Base-by-base conservation (phyloP, 2,797 vertebrate genomes). In the Ataeniobius toweri region DNA sequence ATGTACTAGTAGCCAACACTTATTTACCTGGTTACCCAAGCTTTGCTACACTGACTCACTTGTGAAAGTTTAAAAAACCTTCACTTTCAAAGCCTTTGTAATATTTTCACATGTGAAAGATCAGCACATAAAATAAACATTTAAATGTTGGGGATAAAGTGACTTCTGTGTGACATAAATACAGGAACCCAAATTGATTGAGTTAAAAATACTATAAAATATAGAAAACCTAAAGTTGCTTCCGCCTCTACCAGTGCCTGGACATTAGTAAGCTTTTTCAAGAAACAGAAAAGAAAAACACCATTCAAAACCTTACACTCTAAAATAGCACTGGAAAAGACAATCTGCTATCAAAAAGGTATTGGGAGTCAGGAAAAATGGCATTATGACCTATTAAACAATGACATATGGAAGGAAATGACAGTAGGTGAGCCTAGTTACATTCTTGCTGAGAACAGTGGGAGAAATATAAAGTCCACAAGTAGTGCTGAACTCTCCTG, bases 361-460 rank as follows among this genome's bases (percentile, higher is more conserved):
- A 71, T 81, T 71, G 80, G 36, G 79, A 81, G 69, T 58, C 61
- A 79, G 46, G 77, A 80, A 86, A 85, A 12, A 73, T 75, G 69
- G 75, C 80, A 36, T 36, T 36, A 36, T 36, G 36, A 36, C 36
- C 36, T 36, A 36, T 36, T 36, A 36, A 36, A 36, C 36, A 36
- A 36, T 36, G 36, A 36, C 36, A 81, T 80, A 73, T 74, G 51
- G 55, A 75, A 77, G 70, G 77, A 83, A 86, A 78, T 75, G n/a
- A 59, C 83, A 83, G 79, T 70, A 88, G 84, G 84, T 84, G 79
- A 74, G 51, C 1, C 3, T 7, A 0, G 69, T 77, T 68, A 63
- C 53, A 68, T 80, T 82, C n/a, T 68, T 76, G 22, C 59, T 74
- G 28, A 74, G 59, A 83, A 79, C 9, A 69, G 44, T 78, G 44